A percentile compares a stretch with the other conserved stretches of the same genome.
phyloP scores from a whole-genome alignment of 2,113 vertebrate species.

The Misgurnus anguillicaudatus region DNA sequence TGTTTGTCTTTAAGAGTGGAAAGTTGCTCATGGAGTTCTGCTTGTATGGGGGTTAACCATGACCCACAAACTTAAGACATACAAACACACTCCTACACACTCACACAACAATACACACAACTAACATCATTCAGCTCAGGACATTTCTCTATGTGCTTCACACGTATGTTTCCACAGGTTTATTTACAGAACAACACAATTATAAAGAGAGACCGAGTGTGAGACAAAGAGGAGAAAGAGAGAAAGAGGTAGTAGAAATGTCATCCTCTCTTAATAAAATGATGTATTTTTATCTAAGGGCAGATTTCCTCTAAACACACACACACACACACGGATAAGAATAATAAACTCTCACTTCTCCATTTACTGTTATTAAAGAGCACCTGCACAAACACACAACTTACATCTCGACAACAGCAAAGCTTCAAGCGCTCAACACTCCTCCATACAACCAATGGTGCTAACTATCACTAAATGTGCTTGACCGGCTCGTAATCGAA shows the following conservation, averaged over 20 bases:
- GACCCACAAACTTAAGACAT: constrained; percentile 33
- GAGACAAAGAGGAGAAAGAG: neutral
- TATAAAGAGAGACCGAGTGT: neutral
- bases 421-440: too few relatives aligned
- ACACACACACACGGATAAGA: neutral
- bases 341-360: constrained; percentile 49
- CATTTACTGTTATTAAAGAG: constrained; percentile 17
- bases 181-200: too few relatives aligned
- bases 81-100: constrained; percentile 1
- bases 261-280: neutral
- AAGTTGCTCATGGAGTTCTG: neutral
- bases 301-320: neutral
- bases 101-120: neutral
- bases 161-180: neutral
- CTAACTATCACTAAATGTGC: too few relatives aligned
- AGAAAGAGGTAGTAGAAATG: neutral
- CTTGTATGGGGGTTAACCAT: constrained; percentile 30
- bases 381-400: constrained; percentile 27
- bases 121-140: too few relatives aligned
- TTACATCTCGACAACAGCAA: neutral
- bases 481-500: too few relatives aligned
- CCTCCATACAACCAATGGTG: too few relatives aligned
- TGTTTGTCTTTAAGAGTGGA: constrained; percentile 33
- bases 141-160: neutral
- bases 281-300: neutral